phyloP scores from a whole-genome alignment of 2,797 vertebrate genomes.

The Esox lucius region DNA sequence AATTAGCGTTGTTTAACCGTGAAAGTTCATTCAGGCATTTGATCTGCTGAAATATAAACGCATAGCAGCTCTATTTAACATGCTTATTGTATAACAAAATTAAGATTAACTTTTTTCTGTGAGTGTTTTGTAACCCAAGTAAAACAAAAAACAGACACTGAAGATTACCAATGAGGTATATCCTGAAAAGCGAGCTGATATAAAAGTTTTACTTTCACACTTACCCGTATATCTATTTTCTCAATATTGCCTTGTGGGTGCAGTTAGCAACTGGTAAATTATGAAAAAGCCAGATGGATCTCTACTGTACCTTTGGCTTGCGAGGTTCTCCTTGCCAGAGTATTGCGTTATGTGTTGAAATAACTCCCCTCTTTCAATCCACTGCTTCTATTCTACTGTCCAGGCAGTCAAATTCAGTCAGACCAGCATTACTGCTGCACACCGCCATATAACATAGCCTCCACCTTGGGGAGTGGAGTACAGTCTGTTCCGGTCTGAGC shows the following conservation, averaged over 20 bases:
- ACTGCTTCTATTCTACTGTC: conserved; percentile 47
- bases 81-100: not conserved
- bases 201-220: conserved; percentile 13
- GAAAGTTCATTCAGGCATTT: not conserved
- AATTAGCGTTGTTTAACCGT: not conserved
- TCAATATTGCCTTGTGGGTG: conserved; percentile 19
- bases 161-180: not conserved
- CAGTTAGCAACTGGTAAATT: conserved; percentile 19
- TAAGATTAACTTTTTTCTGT: not conserved
- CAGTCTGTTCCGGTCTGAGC: conserved; percentile 36
- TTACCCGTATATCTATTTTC: conserved; percentile 19
- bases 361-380: conserved; percentile 52
- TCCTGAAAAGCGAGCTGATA: conserved; percentile 5
- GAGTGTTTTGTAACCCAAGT: not conserved
- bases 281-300: conserved; percentile 36
- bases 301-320: conserved; percentile 70
- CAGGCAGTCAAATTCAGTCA: not conserved
- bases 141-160: not conserved
- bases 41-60: not conserved
- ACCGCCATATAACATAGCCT: not conserved
- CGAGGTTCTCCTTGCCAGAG: conserved; percentile 47
- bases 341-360: conserved; percentile 53
- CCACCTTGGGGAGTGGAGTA: conserved; percentile 21
- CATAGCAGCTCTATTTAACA: not conserved
- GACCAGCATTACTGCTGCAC: not conserved